phyloP scores from a whole-genome alignment of 2,888 invertebrate species.

The Thymelicus acteon region DNA sequence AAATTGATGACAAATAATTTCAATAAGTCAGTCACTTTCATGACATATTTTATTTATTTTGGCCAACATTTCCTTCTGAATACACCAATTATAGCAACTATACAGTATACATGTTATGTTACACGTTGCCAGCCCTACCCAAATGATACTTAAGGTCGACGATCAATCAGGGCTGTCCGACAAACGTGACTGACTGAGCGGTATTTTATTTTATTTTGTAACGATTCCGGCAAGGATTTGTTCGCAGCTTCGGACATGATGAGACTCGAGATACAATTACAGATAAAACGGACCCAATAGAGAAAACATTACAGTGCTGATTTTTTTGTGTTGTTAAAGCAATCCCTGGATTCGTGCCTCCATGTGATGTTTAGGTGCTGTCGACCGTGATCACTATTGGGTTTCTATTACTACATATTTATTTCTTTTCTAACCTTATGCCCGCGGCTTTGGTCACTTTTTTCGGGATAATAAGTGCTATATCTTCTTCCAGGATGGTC shows the following conservation, averaged over 20 bases:
- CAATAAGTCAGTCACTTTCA: too few relatives aligned
- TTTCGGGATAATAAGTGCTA: too few relatives aligned
- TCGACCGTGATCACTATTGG: too few relatives aligned
- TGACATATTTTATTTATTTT: too few relatives aligned
- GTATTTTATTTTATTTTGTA: conserved; percentile 36
- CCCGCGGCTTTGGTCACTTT: too few relatives aligned
- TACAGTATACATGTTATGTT: neutral
- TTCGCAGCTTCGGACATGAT: conserved; percentile 29
- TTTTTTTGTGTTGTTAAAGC: neutral
- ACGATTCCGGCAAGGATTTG: conserved; percentile 32
- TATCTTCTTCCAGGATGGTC: too few relatives aligned
- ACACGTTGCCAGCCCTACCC: conserved; percentile 19
- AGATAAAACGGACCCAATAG: conserved; percentile 22
- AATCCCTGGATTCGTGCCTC: neutral
- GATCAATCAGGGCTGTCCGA: conserved; percentile 44
- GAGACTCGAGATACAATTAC: conserved; percentile 35
- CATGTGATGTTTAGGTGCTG: neutral
- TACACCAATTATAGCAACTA: too few relatives aligned
- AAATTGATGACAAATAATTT: too few relatives aligned
- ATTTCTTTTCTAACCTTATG: too few relatives aligned
- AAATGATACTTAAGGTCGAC: conserved; percentile 35
- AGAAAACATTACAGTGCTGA: neutral
- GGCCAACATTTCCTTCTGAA: too few relatives aligned
- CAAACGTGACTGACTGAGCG: conserved; percentile 39
- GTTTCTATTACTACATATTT: too few relatives aligned